Percentiles rank a stretch among this genome's conserved stretches.
Conservation (phyloP, 2,797 vertebrate genomes). For the Notamacropus eugenii region DNA sequence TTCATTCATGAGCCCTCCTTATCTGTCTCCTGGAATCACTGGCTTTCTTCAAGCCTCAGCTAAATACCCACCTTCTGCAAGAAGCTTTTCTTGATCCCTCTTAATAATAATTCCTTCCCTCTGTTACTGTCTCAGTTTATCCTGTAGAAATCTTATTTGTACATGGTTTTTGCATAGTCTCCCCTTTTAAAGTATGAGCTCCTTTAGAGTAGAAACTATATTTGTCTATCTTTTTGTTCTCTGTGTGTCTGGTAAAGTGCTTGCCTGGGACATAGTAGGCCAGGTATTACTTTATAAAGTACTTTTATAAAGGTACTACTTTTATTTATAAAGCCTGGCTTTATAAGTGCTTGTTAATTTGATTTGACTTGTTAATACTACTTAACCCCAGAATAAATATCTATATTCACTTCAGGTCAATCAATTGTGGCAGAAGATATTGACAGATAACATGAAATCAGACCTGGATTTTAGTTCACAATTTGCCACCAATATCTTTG, state of each 20-base stretch:
- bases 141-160: not conserved
- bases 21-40: not conserved
- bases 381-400: too few species aligned
- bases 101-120: not conserved
- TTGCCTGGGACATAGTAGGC: not conserved
- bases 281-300: not conserved
- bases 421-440: too few species aligned
- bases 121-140: not conserved
- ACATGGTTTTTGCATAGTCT: not conserved
- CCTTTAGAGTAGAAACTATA: not conserved
- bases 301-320: not conserved
- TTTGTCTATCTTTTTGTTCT: not conserved
- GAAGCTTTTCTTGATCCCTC: not conserved
- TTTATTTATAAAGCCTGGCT: too few species aligned
- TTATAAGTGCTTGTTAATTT: too few species aligned
- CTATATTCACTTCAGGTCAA: too few species aligned
- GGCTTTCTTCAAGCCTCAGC: not conserved
- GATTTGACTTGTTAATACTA: too few species aligned
- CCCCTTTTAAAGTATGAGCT: not conserved
- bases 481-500: too few species aligned
- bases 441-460: too few species aligned
- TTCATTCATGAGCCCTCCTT: not conserved
- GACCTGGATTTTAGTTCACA: too few species aligned
- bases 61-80: not conserved
- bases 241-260: not conserved